A percentile compares a stretch with the other conserved stretches of the same genome.
Conservation (phyloP, 2,113 vertebrate species). For the Pelecanus crispus region DNA sequence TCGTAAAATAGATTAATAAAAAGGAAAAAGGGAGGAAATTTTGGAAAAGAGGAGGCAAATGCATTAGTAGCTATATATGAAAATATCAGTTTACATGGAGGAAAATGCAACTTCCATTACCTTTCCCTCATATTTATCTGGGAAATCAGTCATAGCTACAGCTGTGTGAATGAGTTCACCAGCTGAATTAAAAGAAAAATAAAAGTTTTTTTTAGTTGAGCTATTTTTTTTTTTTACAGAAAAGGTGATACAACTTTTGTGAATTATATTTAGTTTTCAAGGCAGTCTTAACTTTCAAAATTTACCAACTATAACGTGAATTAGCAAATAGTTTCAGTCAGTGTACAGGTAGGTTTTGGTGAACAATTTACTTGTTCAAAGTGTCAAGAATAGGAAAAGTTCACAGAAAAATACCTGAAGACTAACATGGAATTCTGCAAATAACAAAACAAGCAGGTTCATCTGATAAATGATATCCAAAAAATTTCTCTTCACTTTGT, state of each 20-base stretch:
- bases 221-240: not conserved
- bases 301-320: not conserved
- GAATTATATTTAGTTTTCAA: not conserved
- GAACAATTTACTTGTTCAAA: not conserved
- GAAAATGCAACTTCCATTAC: not conserved
- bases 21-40: not conserved
- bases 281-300: not conserved
- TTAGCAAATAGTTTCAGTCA: not conserved
- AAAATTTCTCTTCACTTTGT: not conserved
- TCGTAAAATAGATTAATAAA: not conserved
- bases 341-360: not conserved
- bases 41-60: not conserved
- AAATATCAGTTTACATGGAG: not conserved
- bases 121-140: not conserved
- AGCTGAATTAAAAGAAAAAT: conserved; percentile 6
- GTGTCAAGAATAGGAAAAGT: not conserved
- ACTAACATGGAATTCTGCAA: not conserved
- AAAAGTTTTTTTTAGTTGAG: not conserved
- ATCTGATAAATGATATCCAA: not conserved
- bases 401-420: not conserved
- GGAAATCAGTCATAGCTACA: not conserved
- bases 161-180: not conserved
- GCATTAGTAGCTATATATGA: not conserved
- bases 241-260: not conserved
- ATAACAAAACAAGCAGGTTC: not conserved